Evolutionary conservation across 1,140 invertebrate genomes (phyloP), one percentile per base, ranked within the genome.

Genomic region (Lepidostoma basale): DNA sequence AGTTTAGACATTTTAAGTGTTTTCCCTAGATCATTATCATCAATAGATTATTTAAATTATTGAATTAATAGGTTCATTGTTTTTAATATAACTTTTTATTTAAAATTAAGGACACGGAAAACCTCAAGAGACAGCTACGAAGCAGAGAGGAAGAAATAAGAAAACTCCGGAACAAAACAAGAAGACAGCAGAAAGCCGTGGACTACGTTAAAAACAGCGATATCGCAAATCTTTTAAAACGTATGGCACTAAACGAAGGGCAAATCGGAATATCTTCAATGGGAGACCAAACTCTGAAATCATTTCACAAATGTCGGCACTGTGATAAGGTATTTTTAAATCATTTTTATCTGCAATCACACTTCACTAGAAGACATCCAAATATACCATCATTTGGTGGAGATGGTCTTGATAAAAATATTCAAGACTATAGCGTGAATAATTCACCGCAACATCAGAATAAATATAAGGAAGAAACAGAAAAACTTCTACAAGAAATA

Each of bases 241-340:
- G 58, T 8, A 54, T 72, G 28, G 33, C 62, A 10, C 36, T 62
- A 14, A 52, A 64, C 25, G 69, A 66, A 26, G 62, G 42, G 20
- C 40, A 30, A 49, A 49, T 44, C 25, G 26, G 26, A 8, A 47
- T 28, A 9, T 45, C 40, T 9, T 45, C 59, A 28, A 56, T 62
- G 16, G 62, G 70, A 36, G 70, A 68, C 28, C 66, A 68, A 36
- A 56, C 56, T 10, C 14, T 54, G 9, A 59, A 54, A 26, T 49
- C 60, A 62, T 64, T 73, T 26, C 79, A 82, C 66, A 85, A 85
- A 78, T 87, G 86, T 73, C 74, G 66, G 47, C 78, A 80, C 69
- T 87, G 86, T 70, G 79, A 79, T 45, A 87, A 87, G 78, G 78
- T 82, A 16, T 87, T 87, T 75, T 74, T 85, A 49, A 85, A 84